These are phyloP conservation scores for Acropternis orthonyx DNA, from an alignment of 2,797 vertebrate genomes.

Conservation along the genomic window DNA sequence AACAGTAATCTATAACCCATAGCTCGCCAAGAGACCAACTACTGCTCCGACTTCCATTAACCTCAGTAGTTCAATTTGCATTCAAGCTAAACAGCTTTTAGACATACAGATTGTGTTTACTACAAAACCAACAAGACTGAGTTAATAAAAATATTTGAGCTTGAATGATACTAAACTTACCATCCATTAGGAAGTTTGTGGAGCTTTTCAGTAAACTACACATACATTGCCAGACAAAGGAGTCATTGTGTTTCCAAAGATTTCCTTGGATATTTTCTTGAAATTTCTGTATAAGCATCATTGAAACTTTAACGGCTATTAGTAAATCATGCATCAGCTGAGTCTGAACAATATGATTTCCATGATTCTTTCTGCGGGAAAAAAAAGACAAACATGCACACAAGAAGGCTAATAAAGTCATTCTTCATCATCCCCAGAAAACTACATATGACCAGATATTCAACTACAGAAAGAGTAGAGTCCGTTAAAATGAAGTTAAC, in stretches of 20 bases:
- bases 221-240: conserved; percentile 78
- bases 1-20: not conserved
- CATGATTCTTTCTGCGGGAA: conserved; percentile 77
- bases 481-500: not conserved
- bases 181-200: conserved; percentile 82
- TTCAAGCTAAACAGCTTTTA: not conserved
- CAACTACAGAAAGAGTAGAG: not conserved
- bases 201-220: conserved; percentile 83
- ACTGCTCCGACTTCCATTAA: not conserved
- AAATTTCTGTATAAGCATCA: conserved; percentile 87
- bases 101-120: not conserved
- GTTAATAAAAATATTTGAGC: not conserved
- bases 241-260: conserved; percentile 42
- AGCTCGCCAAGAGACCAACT: not conserved
- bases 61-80: not conserved
- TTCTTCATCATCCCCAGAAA: not conserved
- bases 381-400: not conserved
- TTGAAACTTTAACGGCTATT: conserved; percentile 85
- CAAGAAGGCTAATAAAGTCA: not conserved
- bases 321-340: conserved; percentile 90
- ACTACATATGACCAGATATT: fast-evolving
- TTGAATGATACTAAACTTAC: conserved; percentile 73
- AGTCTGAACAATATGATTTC: conserved; percentile 87
- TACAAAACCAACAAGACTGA: not conserved
- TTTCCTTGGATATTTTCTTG: conserved; percentile 70